Base-by-base conservation (phyloP, 2,113 vertebrate species). In the Coregonus clupeaformis region DNA sequence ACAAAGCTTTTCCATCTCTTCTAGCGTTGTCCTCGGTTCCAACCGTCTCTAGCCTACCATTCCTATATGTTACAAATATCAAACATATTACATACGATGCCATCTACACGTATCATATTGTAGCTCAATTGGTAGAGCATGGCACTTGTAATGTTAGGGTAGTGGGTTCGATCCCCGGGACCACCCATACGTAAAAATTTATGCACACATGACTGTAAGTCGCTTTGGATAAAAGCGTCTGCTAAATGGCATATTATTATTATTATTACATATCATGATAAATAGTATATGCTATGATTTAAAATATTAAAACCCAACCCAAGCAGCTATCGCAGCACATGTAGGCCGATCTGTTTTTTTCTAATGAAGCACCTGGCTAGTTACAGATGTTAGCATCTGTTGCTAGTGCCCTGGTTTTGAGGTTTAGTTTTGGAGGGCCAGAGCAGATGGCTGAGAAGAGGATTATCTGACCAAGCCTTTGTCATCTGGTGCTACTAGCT, bases 371-470 rank as follows among this genome's bases (percentile, higher is more conserved):
- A 91, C 87, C 84, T 90, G 88, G 68, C 73, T 77, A 84, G 82
- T 88, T 88, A 82, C 91, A 92, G 90, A 88, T 92, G 90, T 91
- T 87, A 86, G 72, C 90, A 92, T 91, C 90, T 90, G 90, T 60
- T 88, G 72, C 80, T 80, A 84, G 82, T 81, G 86, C 49, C 88
- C 88, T 85, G 86, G 83, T 87, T 88, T 82, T 83, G 80, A 79
- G 86, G 79, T 89, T 91, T 93, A 89, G 92, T 91, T 91, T 87
- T 82, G 89, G 86, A 84, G 85, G 79, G 82, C 80, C 78, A 66
- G 12, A 16, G 85, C 93, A 93, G 92, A 92, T 92, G 91, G 92
- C 78, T 85, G 85, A 92, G 90, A 90, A 89, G 83, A 92, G 88
- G 91, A 93, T 93, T 92, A 92, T 73, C 63, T 68, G 18, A 27